These are phyloP conservation scores for Chroicocephalus ridibundus DNA, from an alignment of 2,113 vertebrate genomes.

Conservation along the genomic window DNA sequence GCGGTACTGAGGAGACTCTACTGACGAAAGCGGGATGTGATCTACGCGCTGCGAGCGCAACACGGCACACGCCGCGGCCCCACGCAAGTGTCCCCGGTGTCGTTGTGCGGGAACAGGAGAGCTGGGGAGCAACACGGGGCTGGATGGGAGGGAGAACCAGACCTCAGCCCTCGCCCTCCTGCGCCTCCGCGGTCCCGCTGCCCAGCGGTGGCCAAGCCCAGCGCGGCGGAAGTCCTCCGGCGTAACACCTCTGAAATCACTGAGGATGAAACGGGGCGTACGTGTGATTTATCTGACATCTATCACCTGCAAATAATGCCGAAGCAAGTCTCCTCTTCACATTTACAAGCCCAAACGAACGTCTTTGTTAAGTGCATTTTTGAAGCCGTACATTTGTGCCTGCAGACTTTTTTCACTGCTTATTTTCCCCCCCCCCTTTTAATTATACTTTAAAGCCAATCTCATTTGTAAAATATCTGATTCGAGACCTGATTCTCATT, in stretches of 20 bases:
- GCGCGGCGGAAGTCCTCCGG: background rate
- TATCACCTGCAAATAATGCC: background rate
- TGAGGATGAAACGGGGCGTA: background rate
- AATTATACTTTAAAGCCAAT: background rate
- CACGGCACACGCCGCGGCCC: background rate
- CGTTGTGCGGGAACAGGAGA: background rate
- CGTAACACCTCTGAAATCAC: background rate
- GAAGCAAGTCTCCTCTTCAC: background rate
- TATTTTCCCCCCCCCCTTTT: background rate
- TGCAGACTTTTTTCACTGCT: background rate
- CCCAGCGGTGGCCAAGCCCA: background rate
- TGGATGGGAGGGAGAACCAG: background rate
- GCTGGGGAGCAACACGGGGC: fast-evolving
- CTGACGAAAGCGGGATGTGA: background rate
- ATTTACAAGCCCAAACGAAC: background rate
- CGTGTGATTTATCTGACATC: background rate
- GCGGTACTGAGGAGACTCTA: background rate
- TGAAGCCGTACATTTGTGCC: background rate
- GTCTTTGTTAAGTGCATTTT: background rate
- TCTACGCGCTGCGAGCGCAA: background rate
- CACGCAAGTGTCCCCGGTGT: background rate
- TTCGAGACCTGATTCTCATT: background rate
- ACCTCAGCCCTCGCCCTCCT: background rate
- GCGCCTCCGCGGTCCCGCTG: background rate
- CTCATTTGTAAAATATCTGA: background rate